Evolutionary conservation across 1,140 invertebrate species (phyloP), one percentile per base, ranked within the genome.

Genomic region (Leptestheria dahalacensis): DNA sequence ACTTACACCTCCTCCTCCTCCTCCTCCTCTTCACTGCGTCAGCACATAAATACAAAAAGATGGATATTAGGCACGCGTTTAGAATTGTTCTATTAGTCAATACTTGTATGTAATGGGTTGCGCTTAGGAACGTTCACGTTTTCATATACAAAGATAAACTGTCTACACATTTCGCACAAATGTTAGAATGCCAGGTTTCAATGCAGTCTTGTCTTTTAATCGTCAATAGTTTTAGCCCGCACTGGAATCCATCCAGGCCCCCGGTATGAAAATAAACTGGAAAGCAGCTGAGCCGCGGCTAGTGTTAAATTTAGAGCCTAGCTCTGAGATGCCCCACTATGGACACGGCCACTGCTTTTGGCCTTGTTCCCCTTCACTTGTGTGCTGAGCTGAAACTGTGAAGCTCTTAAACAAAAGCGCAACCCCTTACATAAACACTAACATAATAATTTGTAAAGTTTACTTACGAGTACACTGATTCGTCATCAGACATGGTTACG

Each of bases 1-100:
- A 62, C 64, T 64, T 65, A 65, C 64, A 65, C 62, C 59, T 61
- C 62, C 52, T 63, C 62, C 50, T 65, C 53, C 20, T 56, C 65
- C 62, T 65, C 65, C 64, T 66, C 64, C 54, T 66, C 65, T 24
- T 66, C 65, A 60, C 64, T 65, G 63, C 21, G 3, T 3, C 15
- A n/a, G 58, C 10, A 60, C 49, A 53, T 29, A 18, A 53, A 15
- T 51, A 15, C 24, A 3, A 60, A 60, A 52, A 25, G 21, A 53
- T 1, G 18, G 29, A 24, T 11, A 25, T 48, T 20, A 59, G 47
- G n/a, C 3, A 59, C 11, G 1, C n/a, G 23, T 25, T 15, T 18
- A 20, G 12, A n/a, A n/a, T n/a, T n/a, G n/a, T n/a, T n/a, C n/a
- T n/a, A n/a, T n/a, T n/a, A n/a, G n/a, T n/a, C n/a, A n/a, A n/a